Base-by-base conservation (phyloP, 2,888 invertebrate genomes). In the Drosophila cognata region DNA sequence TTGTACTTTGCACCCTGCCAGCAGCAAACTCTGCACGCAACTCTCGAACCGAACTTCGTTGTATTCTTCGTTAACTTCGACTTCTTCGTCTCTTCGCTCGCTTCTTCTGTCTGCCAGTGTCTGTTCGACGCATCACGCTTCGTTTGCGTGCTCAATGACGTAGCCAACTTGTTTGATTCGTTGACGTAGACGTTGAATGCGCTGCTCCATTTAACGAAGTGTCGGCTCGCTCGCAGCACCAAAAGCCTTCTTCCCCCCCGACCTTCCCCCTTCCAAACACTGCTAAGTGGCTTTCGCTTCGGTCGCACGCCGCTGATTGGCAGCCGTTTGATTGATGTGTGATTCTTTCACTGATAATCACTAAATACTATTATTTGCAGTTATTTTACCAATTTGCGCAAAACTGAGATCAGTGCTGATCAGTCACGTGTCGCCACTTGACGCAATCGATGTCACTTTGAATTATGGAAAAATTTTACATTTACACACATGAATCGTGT, bases 71-170 rank as follows among this genome's bases (percentile, higher is more conserved):
- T 41, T 38, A 35, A 50, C 52, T 70, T 58, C 35, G n/a, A 25
- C 43, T 59, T 33, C 46, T 41, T 46, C 46, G 46, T 16, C 25
- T 46, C 4, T 25, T 25, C 25, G 46, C 21, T 46, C 46, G 21
- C 25, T 6, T 18, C 41, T 25, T 41, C 28, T 35, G 35, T 8
- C 35, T 21, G 48, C n/a, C 16, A 6, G 36, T 52, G n/a, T 62
- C 31, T 48, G 46, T 28, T 46, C 13, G 16, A 51, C 70, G 67
- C 52, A 81, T 79, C 86, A 87, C 89, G 86, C 76, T 59, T 48
- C 53, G 48, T 16, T 56, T 65, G 86, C 88, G 67, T 88, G 88
- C 31, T 76, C 76, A 58, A 60, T 86, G 89, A 84, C 87, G 88
- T 84, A 66, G 68, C 25, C 61, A 57, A 62, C 65, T 36, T 61